Percentiles rank a stretch among this genome's conserved stretches.
phyloP scores from a whole-genome alignment of 2,888 invertebrate species.

The Nephrotoma flavescens region DNA sequence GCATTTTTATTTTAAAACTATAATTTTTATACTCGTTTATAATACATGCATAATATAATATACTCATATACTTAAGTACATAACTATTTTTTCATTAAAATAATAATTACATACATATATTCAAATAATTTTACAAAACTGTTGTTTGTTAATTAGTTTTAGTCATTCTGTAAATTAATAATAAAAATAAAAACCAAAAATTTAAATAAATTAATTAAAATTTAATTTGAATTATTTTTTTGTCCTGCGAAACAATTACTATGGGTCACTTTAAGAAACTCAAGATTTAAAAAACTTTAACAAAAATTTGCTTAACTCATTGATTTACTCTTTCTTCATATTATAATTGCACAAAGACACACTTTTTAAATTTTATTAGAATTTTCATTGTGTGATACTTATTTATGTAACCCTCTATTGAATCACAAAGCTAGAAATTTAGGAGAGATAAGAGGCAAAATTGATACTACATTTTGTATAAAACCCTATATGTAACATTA shows the following conservation, averaged over 20 bases:
- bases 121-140: background rate
- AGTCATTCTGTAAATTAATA: background rate
- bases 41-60: background rate
- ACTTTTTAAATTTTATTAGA: no score
- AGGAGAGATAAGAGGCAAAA: no score
- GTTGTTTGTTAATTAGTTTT: conserved; percentile 4
- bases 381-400: background rate
- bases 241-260: background rate
- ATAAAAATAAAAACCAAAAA: background rate
- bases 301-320: no score
- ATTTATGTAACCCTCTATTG: background rate
- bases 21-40: background rate
- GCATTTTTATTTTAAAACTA: background rate
- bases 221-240: background rate
- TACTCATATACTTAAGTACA: background rate
- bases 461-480: no score
- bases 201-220: background rate
- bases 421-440: no score
- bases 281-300: no score
- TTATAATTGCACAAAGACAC: no score
- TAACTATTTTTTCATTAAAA: background rate
- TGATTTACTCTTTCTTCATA: no score
- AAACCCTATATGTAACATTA: no score
- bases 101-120: background rate
- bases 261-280: no score